Conservation (phyloP, 2,113 vertebrate genomes). For the Leiothrix lutea region DNA sequence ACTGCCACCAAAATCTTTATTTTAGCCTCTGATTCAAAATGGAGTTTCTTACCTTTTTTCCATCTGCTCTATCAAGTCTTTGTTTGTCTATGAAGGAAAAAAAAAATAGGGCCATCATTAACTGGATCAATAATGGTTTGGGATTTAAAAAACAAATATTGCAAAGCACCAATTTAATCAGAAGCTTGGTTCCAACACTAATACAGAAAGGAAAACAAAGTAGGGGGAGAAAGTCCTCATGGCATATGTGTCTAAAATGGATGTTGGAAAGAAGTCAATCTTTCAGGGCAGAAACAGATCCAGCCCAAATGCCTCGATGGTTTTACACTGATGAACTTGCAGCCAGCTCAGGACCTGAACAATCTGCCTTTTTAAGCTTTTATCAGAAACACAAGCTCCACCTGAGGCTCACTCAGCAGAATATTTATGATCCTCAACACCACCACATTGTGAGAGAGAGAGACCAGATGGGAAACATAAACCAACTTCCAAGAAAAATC, state of each 20-base stretch:
- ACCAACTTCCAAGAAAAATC: background rate
- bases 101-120: background rate
- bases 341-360: background rate
- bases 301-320: background rate
- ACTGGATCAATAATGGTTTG: background rate
- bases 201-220: background rate
- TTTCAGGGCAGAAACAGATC: background rate
- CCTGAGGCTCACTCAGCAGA: background rate
- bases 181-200: background rate
- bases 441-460: background rate
- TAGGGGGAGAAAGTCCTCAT: fast-evolving
- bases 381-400: background rate
- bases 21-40: background rate
- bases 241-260: fast-evolving
- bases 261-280: background rate
- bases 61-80: slow-evolving; percentile 78
- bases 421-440: background rate
- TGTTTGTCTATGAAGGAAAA: slow-evolving; percentile 59
- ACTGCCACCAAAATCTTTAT: background rate
- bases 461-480: background rate
- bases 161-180: background rate
- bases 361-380: background rate
- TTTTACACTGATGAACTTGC: background rate
- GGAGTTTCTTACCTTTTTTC: slow-evolving; percentile 74
- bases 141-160: background rate